phyloP scores from a whole-genome alignment of 2,113 vertebrate species.

The Loxodonta africana region DNA sequence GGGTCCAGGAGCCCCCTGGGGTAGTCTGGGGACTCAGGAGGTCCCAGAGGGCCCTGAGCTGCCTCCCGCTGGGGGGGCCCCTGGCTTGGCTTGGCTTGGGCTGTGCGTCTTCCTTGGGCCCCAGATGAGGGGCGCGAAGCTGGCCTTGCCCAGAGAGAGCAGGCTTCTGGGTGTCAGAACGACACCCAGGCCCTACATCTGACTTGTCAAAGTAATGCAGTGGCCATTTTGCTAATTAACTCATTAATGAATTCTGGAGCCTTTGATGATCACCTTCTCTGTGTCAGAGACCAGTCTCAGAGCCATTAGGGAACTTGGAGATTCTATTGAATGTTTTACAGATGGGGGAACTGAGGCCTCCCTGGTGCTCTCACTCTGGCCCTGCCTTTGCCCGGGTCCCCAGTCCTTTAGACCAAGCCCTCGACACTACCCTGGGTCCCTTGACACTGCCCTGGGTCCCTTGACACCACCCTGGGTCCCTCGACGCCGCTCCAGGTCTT shows the following conservation, averaged over 20 bases:
- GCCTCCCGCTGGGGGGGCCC: background rate
- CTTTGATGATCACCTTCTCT: background rate
- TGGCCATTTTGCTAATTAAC: background rate
- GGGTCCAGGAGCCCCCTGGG: background rate
- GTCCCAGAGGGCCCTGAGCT: background rate
- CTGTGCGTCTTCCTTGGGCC: accelerated
- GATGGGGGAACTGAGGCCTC: background rate
- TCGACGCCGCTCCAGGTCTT: background rate
- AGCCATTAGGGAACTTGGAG: background rate
- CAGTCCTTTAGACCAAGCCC: background rate
- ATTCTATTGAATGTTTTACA: background rate
- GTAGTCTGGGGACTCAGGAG: background rate
- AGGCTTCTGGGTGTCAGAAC: accelerated
- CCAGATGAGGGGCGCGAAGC: accelerated
- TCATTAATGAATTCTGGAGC: background rate
- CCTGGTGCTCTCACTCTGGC: accelerated
- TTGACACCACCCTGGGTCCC: background rate
- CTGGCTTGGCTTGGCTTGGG: background rate
- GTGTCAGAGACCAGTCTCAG: background rate
- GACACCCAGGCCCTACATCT: background rate
- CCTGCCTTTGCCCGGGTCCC: background rate
- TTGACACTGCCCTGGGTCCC: too few relatives aligned
- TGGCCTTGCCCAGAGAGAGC: background rate
- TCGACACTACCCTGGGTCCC: too few relatives aligned
- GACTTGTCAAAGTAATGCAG: background rate